Conservation (phyloP, 2,888 invertebrate species). For the Polydrusus pterygomalis region DNA sequence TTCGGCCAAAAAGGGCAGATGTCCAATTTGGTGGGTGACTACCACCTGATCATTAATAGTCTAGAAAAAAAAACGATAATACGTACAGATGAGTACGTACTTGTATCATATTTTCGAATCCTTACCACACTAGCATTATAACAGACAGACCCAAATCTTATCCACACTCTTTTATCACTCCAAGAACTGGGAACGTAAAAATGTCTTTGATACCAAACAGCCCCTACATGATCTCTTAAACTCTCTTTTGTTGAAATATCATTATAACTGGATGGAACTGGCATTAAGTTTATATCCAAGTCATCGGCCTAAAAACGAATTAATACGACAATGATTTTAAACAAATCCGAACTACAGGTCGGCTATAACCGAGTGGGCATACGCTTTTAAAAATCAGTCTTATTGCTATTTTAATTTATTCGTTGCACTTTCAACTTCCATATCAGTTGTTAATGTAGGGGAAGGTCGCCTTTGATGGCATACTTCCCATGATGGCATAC, state of each 20-base stretch:
- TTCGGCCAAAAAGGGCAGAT: slow-evolving; percentile 94
- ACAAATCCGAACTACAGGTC: too few species aligned
- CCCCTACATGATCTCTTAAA: slow-evolving; percentile 92
- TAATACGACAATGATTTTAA: too few species aligned
- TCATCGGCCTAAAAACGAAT: slow-evolving; percentile 53
- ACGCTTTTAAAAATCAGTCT: too few species aligned
- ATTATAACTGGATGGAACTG: slow-evolving; percentile 96
- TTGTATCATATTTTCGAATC: slow-evolving; percentile 53
- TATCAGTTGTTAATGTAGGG: too few species aligned
- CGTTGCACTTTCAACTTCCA: too few species aligned
- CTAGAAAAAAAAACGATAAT: slow-evolving; percentile 72
- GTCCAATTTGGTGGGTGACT: slow-evolving; percentile 92
- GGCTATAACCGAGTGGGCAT: too few species aligned
- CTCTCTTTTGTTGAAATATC: slow-evolving; percentile 88
- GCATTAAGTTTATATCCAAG: slow-evolving; percentile 84
- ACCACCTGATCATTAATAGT: slow-evolving; percentile 90
- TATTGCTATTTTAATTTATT: too few species aligned
- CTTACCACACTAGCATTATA: slow-evolving; percentile 92
- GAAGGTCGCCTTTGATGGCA: too few species aligned
- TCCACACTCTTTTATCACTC: slow-evolving; percentile 82
- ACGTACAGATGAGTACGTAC: too few species aligned
- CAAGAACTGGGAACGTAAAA: slow-evolving; percentile 88
- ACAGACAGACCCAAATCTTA: slow-evolving; percentile 95
- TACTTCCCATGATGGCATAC: too few species aligned
- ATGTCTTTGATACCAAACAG: slow-evolving; percentile 95